Evolutionary conservation across 2,888 invertebrate genomes (phyloP).

Genomic region (Microplitis deprimator): DNA sequence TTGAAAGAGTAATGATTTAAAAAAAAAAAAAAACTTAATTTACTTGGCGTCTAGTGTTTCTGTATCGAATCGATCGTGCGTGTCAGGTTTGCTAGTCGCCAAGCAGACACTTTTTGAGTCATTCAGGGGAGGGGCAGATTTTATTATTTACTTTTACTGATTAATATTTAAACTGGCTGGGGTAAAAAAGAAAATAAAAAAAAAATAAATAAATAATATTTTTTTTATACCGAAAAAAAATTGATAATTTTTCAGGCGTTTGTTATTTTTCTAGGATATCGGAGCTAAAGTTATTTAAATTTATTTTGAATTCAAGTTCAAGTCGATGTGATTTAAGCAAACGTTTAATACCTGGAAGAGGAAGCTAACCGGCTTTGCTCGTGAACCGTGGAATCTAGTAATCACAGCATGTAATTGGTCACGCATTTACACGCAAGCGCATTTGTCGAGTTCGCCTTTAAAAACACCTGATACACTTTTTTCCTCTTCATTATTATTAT

Average conservation of each 20-base stretch:
- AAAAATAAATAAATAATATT: neutral
- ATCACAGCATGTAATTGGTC: slow-evolving; percentile 31
- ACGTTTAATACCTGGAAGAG: slow-evolving; percentile 4
- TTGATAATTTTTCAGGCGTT: neutral
- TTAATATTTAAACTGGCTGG: neutral
- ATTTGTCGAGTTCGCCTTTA: neutral
- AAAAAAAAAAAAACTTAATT: too few relatives aligned
- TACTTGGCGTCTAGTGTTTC: slow-evolving; percentile 47
- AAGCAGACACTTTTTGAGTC: slow-evolving; percentile 53
- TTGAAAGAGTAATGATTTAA: too few relatives aligned
- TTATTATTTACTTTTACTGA: slow-evolving; percentile 22
- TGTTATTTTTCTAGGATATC: too few relatives aligned
- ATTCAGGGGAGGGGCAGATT: slow-evolving; percentile 42
- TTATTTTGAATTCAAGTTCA: too few relatives aligned
- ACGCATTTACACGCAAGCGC: slow-evolving; percentile 37
- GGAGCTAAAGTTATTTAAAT: too few relatives aligned
- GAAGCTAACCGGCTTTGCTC: slow-evolving; percentile 35
- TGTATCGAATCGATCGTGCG: slow-evolving; percentile 62
- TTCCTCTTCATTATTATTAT: neutral
- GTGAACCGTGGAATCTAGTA: slow-evolving; percentile 32
- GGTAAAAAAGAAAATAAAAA: neutral
- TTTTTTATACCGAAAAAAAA: neutral
- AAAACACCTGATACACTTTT: slow-evolving; percentile 2
- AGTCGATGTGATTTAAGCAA: neutral
- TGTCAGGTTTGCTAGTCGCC: slow-evolving; percentile 62